Conservation (phyloP, 2,888 invertebrate genomes). For the Troides helena region DNA sequence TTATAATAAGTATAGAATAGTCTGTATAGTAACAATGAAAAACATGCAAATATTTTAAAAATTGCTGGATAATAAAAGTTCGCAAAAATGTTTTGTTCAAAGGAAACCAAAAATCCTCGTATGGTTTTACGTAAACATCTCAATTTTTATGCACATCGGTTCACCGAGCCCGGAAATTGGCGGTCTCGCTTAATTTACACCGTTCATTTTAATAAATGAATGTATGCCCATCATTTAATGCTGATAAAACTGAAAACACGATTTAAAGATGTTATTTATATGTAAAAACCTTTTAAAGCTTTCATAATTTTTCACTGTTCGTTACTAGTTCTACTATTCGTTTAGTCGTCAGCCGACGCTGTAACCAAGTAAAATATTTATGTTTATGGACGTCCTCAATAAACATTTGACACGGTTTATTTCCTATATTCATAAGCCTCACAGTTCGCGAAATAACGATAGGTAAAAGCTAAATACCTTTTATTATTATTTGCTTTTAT, state of each 20-base stretch:
- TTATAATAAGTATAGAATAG: too few relatives aligned
- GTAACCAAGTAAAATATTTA: not conserved
- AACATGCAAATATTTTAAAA: too few relatives aligned
- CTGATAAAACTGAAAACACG: not conserved
- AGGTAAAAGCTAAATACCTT: not conserved
- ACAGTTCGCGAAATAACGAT: not conserved
- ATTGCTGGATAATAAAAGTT: too few relatives aligned
- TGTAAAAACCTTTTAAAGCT: not conserved
- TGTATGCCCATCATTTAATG: not conserved
- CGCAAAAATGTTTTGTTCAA: too few relatives aligned
- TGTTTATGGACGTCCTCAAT: not conserved
- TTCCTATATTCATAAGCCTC: not conserved
- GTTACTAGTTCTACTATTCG: not conserved
- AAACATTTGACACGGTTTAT: not conserved
- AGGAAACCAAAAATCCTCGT: too few relatives aligned
- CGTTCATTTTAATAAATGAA: not conserved
- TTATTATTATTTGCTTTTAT: not conserved
- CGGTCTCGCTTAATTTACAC: not conserved
- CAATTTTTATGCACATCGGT: not conserved
- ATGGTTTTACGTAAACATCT: not conserved
- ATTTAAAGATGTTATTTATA: not conserved
- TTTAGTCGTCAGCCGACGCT: not conserved
- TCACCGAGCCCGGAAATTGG: not conserved
- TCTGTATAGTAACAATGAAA: too few relatives aligned
- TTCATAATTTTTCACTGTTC: not conserved